Base-by-base conservation (phyloP, 1,140 invertebrate species). In the Drosophila ficusphila region DNA sequence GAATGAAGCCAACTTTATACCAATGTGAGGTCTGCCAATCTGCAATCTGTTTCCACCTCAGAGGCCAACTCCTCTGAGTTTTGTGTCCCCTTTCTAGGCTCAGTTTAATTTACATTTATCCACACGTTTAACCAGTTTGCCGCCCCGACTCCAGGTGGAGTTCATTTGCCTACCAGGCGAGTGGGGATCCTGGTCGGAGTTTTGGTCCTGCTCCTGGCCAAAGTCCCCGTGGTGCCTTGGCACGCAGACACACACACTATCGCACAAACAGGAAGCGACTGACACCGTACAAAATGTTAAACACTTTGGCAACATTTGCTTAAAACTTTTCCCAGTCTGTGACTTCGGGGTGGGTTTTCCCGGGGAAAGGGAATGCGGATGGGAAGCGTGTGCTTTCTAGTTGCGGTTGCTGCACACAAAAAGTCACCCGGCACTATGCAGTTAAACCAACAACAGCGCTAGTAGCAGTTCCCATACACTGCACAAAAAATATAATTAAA, bases 271-370 rank as follows among this genome's bases (percentile, higher is more conserved):
- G 82, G 83, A 90, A 89, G 83, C 89, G 62, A 78, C 88, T 90
- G 86, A 90, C 86, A 90, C 86, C 70, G 78, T 86, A 90, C 85
- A 90, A 90, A 90, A 89, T 90, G 89, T 90, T 90, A 90, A 90
- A 90, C 89, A 90, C 89, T 90, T 67, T 85, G 81, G 81, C 81
- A 85, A 85, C 81, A 86, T 85, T 85, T 85, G 81, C 81, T 85
- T 81, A 85, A 85, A 85, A 85, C 81, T 85, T 85, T 79, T 79
- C 31, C 48, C 48, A 46, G 34, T 33, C 46, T 38, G 34, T 48
- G 25, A 16, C 44, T 52, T 16, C 23, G 23, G 60, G 19, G 9
- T 9, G 27, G 14, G 19, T 27, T 19, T 33, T 47, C 11, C 21
- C 19, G 27, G 39, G 46, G 16, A 33, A 25, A 7, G 36, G 42